Evolutionary conservation across 1,140 invertebrate genomes (phyloP), one percentile per base, ranked within the genome.

Genomic region (Steinernema khuongi): DNA sequence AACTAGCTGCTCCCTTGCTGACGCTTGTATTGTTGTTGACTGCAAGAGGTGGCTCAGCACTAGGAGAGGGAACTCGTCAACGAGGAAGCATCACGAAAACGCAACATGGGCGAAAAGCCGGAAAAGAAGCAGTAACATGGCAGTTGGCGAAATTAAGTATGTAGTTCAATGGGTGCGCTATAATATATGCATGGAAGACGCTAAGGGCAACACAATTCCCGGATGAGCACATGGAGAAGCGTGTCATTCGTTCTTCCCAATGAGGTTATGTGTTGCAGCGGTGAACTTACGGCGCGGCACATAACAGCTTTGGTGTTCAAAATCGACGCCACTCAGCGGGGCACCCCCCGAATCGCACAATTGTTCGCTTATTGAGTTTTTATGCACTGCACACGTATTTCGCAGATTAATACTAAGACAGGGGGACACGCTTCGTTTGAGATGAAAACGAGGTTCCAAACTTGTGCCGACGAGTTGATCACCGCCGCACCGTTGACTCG

Each of bases 131-230:
- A 60, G 11, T 60, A n/a, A 22, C 50, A 60, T 60, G 4, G 7
- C 26, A 60, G 22, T 11, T 22, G 22, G 19, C 26, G 22, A 60
- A 60, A 60, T 60, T 14, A n/a, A 41, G 36, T 26, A 60, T 26
- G 50, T 60, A 14, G 11, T 60, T 60, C 14, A 60, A 60, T 60
- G 50, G 50, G 50, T n/a, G 14, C 4, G 50, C 50, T n/a, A 22
- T 60, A 60, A 60, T 26, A 22, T 60, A 60, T 60, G 50, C 50
- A 60, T 60, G 22, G 50, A 60, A 60, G 50, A 60, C 50, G 2
- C 26, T 60, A 7, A n/a, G 7, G 11, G 50, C 50, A 60, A 22
- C 50, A 60, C 26, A 7, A 60, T 60, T 60, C 22, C n/a, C n/a
- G n/a, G n/a, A n/a, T n/a, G n/a, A n/a, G n/a, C n/a, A n/a, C n/a